These are phyloP conservation scores for Rhyacophila evoluta DNA, from an alignment of 2,888 invertebrate genomes.

Conservation along the genomic window DNA sequence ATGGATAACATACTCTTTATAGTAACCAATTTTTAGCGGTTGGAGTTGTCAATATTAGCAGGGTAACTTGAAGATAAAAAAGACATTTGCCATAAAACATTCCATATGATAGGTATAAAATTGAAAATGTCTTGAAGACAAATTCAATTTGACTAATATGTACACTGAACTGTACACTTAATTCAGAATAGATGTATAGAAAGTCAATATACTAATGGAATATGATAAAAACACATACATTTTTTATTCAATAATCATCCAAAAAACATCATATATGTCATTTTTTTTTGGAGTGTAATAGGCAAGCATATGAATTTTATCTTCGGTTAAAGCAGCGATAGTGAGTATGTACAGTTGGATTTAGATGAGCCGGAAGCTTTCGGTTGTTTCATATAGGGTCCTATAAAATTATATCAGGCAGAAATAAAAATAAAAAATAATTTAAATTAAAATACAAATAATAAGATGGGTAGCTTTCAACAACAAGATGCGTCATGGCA, in stretches of 20 bases:
- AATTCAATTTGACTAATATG: too few species aligned
- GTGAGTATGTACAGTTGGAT: conserved; percentile 37
- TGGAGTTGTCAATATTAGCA: conserved; percentile 52
- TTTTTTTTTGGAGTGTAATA: background rate
- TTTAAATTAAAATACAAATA: conserved; percentile 1
- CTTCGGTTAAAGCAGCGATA: conserved; percentile 28
- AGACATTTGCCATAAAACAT: background rate
- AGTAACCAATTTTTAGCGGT: conserved; percentile 47
- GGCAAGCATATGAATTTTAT: background rate
- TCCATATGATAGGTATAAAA: background rate
- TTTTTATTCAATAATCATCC: too few species aligned
- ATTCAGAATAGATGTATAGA: too few species aligned
- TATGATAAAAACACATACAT: too few species aligned
- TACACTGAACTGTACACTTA: too few species aligned
- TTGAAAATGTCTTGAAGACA: too few species aligned
- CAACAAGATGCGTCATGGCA: conserved; percentile 40
- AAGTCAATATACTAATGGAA: too few species aligned
- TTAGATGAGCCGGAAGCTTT: conserved; percentile 9
- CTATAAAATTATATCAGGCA: conserved; percentile 19
- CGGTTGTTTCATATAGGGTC: conserved; percentile 15
- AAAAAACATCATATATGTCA: background rate
- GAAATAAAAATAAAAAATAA: conserved; percentile 2
- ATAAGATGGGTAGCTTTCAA: conserved; percentile 19
- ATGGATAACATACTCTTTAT: background rate
- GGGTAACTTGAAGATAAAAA: conserved; percentile 26